phyloP scores from a whole-genome alignment of 1,140 invertebrate genomes.

The Holotrichia oblita region DNA sequence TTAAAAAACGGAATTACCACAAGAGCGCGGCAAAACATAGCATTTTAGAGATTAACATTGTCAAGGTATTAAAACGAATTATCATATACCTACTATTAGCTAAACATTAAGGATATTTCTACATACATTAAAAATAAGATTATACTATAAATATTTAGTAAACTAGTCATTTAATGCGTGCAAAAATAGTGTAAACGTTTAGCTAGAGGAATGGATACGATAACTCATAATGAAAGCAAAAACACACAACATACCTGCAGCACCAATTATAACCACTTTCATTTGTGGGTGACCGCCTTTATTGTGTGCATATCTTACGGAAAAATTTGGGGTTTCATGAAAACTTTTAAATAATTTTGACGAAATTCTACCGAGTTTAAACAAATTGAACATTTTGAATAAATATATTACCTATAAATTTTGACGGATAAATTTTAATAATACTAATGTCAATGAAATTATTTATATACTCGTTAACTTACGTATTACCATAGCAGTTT shows the following conservation, averaged over 20 bases:
- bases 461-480: too few relatives aligned
- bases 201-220: not conserved
- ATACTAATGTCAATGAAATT: too few relatives aligned
- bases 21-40: not conserved
- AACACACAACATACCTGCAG: slow-evolving; percentile 42
- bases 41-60: slow-evolving; percentile 14
- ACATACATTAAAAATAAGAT: not conserved
- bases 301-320: not conserved
- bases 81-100: too few relatives aligned
- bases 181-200: not conserved
- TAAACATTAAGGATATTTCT: too few relatives aligned
- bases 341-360: not conserved
- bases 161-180: too few relatives aligned
- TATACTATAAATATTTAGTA: too few relatives aligned
- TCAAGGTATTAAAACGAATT: too few relatives aligned
- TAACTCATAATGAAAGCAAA: not conserved
- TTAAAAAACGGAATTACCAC: not conserved
- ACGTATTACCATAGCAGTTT: too few relatives aligned
- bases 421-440: not conserved
- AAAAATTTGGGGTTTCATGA: not conserved
- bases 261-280: slow-evolving; percentile 54
- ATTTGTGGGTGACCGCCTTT: slow-evolving; percentile 40
- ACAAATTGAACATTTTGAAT: not conserved
- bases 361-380: not conserved
- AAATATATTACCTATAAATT: slow-evolving; percentile 6